Evolutionary conservation across 2,797 vertebrate species (phyloP), one percentile per base, ranked within the genome.

Genomic region (Steatocranus sp.): DNA sequence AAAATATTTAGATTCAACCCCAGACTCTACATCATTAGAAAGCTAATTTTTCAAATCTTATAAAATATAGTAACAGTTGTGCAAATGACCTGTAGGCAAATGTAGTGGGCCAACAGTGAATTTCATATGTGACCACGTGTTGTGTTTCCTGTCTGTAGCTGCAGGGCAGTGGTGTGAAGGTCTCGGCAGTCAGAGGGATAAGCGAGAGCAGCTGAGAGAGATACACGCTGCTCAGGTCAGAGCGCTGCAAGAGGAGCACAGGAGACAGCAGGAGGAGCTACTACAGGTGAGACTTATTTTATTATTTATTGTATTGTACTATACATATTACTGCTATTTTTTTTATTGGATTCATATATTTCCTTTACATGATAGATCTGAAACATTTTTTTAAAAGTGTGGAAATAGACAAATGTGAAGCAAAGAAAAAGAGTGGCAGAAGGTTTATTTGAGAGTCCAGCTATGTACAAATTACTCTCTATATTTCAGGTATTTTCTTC

Each of bases 221-320:
- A 78, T 54, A 56, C 94, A 94, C 6, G 87, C 89, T 8, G 88
- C 87, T 75, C 93, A 93, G 83, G 78, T 95, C 86, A 87, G 74
- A 88, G 93, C 87, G 23, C 90, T 95, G 86, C 87, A 94, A 25
- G 91, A 95, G 3, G 87, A 95, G 81, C 93, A 95, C 91, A 86
- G 76, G 81, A 91, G 83, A 77, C 94, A 93, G 56, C 93, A 95
- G 58, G 88, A 94, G 18, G 89, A 95, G 43, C 85, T 95, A 1
- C 85, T 95, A 18, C 95, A 96, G 94, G 96, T 96, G 76, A 93
- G 92, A 82, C 23, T 3, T n/a, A 30, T n/a, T 32, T 73, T 32
- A 49, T 32, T 73, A 12, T 49, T n/a, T 48, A 73, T 73, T 27
- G 36, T 32, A 20, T 51, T 36, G 17, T 30, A 14, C 10, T 30